Percentiles rank a stretch among this genome's conserved stretches.
These are phyloP conservation scores for Rhabdornis inornatus DNA, from an alignment of 2,113 vertebrate species.

Conservation along the genomic window DNA sequence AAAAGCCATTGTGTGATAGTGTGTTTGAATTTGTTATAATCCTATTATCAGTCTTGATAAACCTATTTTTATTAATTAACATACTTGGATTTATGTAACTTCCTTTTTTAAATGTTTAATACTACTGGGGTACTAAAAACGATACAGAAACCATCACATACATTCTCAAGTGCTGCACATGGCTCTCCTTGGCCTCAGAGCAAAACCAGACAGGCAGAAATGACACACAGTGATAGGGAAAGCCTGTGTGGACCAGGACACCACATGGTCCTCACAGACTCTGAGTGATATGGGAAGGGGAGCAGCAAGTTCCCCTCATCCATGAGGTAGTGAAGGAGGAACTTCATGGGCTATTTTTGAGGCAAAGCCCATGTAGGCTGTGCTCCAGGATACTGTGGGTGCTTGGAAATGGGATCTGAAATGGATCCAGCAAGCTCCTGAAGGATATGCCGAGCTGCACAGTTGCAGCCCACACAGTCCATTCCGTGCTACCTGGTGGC, in stretches of 20 bases:
- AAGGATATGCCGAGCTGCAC: not conserved
- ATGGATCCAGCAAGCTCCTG: not conserved
- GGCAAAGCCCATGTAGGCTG: not conserved
- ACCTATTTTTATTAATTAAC: not conserved
- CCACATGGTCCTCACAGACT: fast-evolving
- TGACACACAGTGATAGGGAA: fast-evolving
- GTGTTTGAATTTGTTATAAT: not conserved
- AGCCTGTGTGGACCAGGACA: not conserved
- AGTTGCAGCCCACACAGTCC: not conserved
- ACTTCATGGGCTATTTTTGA: not conserved
- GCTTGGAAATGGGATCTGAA: not conserved
- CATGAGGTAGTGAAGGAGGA: not conserved
- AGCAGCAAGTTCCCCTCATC: not conserved
- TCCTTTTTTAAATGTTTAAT: not conserved
- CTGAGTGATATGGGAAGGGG: not conserved
- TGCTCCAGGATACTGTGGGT: not conserved
- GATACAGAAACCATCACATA: not conserved
- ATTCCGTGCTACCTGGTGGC: not conserved
- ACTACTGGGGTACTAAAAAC: not conserved
- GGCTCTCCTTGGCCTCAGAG: not conserved
- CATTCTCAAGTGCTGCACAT: not conserved
- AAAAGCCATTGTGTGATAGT: not conserved
- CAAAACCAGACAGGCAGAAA: not conserved
- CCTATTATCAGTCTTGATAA: not conserved
- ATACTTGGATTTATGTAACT: not conserved